These are phyloP conservation scores for Hirudinaria manillensis DNA, from an alignment of 2,888 invertebrate genomes.

Conservation along the genomic window DNA sequence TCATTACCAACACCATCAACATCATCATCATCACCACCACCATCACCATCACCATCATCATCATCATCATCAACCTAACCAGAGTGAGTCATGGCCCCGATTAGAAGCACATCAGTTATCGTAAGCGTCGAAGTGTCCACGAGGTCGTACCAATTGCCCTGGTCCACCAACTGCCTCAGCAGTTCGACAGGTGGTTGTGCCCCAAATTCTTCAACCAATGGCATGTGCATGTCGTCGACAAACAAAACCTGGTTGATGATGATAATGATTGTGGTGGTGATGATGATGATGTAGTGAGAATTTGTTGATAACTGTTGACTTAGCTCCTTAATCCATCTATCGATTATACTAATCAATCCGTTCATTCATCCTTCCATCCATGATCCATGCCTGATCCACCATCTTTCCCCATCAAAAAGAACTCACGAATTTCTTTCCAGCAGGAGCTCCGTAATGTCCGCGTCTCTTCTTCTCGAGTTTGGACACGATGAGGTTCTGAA, in stretches of 20 bases:
- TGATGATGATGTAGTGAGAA: neutral
- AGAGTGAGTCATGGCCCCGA: slow-evolving; percentile 58
- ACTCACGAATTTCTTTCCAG: slow-evolving; percentile 67
- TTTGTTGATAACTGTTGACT: neutral
- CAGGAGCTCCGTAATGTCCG: slow-evolving; percentile 85
- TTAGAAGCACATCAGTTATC: slow-evolving; percentile 53
- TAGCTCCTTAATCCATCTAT: too few relatives aligned
- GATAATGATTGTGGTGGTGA: too few relatives aligned
- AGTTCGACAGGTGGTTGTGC: slow-evolving; percentile 91
- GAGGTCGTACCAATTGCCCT: slow-evolving; percentile 54
- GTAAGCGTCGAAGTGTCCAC: slow-evolving; percentile 53
- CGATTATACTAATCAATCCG: too few relatives aligned
- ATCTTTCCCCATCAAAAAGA: neutral
- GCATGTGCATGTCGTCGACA: slow-evolving; percentile 95
- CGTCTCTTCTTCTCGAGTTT: slow-evolving; percentile 85
- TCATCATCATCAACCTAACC: slow-evolving; percentile 41
- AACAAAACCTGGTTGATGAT: slow-evolving; percentile 67
- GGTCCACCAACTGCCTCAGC: slow-evolving; percentile 58
- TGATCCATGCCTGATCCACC: too few relatives aligned
- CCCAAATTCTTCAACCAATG: slow-evolving; percentile 78
- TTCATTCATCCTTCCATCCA: too few relatives aligned
- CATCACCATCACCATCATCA: neutral
- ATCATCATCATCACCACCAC: too few relatives aligned
- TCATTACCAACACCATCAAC: neutral
- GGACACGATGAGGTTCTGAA: slow-evolving; percentile 88